Evolutionary conservation across 2,113 vertebrate species (phyloP).

Genomic region (Melanerpes aurifrons): DNA sequence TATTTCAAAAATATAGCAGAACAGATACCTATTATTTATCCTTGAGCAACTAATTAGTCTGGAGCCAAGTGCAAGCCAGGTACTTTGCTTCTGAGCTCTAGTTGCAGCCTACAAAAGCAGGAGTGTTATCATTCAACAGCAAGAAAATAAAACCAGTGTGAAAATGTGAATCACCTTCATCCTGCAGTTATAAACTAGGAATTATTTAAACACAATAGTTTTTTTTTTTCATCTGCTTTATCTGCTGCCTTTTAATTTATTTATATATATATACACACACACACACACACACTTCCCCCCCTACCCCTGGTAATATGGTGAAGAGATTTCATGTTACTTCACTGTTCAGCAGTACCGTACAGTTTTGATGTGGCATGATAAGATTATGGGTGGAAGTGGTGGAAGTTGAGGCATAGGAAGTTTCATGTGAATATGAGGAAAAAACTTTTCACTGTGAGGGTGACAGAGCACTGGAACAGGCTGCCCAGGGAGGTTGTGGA

Average conservation of each 20-base stretch:
- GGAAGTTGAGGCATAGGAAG: no score
- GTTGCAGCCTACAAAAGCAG: neutral
- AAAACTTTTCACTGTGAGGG: no score
- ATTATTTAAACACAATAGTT: neutral
- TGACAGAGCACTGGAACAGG: no score
- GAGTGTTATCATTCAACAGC: neutral
- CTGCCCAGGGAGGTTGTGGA: no score
- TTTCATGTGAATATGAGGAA: no score
- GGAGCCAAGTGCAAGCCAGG: neutral
- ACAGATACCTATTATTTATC: neutral
- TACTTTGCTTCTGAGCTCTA: neutral
- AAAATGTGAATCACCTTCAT: neutral
- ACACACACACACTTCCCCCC: no score
- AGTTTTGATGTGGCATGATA: neutral
- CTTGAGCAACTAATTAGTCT: neutral
- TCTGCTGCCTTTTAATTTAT: neutral
- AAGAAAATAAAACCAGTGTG: neutral
- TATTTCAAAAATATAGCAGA: neutral
- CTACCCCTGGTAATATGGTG: neutral
- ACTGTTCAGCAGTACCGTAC: neutral
- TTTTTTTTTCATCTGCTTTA: neutral
- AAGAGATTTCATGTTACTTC: neutral
- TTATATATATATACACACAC: neutral
- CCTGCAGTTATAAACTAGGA: neutral
- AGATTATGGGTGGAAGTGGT: neutral